Percentiles rank a stretch among this genome's conserved stretches.
Conservation (phyloP, 2,888 invertebrate species). For the Timandra comae region DNA sequence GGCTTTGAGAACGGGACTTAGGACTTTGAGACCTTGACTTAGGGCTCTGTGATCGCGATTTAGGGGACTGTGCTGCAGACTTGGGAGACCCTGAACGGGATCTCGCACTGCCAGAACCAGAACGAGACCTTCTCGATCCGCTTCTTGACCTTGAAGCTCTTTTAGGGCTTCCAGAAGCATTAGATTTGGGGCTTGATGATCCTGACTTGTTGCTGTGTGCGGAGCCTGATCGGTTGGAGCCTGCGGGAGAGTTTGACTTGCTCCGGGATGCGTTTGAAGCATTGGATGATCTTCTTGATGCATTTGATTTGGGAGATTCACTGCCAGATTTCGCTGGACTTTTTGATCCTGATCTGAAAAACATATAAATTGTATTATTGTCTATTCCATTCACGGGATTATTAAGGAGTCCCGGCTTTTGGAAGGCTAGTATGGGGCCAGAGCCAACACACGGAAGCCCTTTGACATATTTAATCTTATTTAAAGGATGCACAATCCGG, state of each 20-base stretch:
- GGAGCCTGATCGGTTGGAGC: conserved; percentile 59
- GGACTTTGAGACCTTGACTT: conserved; percentile 39
- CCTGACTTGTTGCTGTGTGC: conserved; percentile 66
- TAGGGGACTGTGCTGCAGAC: conserved; percentile 44
- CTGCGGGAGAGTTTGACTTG: conserved; percentile 64
- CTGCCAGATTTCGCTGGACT: conserved; percentile 62
- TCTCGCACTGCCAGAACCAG: conserved; percentile 45
- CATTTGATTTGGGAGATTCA: conserved; percentile 62
- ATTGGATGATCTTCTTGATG: conserved; percentile 55
- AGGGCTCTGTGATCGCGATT: conserved; percentile 47
- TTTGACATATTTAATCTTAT: no score
- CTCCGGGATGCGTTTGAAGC: conserved; percentile 54
- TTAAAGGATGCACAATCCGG: no score
- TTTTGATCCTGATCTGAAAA: conserved; percentile 56
- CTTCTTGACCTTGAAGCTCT: conserved; percentile 56
- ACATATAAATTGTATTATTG: no score
- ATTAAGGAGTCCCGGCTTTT: no score
- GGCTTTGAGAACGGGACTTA: conserved; percentile 40
- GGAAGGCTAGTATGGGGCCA: no score
- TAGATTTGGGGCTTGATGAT: conserved; percentile 61
- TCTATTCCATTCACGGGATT: no score
- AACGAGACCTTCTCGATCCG: conserved; percentile 48
- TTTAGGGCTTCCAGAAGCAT: conserved; percentile 58
- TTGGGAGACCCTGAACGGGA: conserved; percentile 48
- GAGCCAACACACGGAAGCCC: no score